Evolutionary conservation across 2,797 vertebrate genomes (phyloP).

Genomic region (Brachymystax lenok): DNA sequence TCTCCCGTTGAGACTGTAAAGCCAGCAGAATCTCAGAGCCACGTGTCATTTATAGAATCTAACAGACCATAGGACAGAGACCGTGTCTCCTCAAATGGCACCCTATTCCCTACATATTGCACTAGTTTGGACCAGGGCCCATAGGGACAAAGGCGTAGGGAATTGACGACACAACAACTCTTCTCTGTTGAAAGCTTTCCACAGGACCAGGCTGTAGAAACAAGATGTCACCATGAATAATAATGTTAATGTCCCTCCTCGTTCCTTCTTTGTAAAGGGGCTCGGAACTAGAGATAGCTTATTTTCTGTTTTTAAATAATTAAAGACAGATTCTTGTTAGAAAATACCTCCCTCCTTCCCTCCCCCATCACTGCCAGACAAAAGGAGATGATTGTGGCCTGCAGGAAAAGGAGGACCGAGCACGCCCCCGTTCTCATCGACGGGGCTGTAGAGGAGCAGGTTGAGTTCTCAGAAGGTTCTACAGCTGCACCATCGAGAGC

Average conservation of each 20-base stretch:
- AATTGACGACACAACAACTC: slow-evolving; percentile 33
- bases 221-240: slow-evolving; percentile 35
- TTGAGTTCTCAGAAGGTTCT: too few species aligned
- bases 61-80: neutral
- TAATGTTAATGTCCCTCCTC: slow-evolving; percentile 50
- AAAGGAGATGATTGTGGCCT: too few species aligned
- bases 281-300: slow-evolving; percentile 36
- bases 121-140: neutral
- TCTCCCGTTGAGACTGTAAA: neutral
- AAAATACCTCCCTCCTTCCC: slow-evolving; percentile 46
- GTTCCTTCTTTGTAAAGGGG: slow-evolving; percentile 23
- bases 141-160: neutral
- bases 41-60: neutral
- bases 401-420: too few species aligned
- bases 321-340: slow-evolving; percentile 56
- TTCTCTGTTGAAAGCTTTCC: slow-evolving; percentile 42
- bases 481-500: too few species aligned
- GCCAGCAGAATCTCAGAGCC: too few species aligned
- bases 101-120: neutral
- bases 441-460: too few species aligned
- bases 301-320: slow-evolving; percentile 67
- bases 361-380: neutral
- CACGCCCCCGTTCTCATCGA: too few species aligned
- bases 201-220: slow-evolving; percentile 5
- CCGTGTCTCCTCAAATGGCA: neutral